These are phyloP conservation scores for Allacma fusca DNA, from an alignment of 2,888 invertebrate genomes.

Conservation along the genomic window DNA sequence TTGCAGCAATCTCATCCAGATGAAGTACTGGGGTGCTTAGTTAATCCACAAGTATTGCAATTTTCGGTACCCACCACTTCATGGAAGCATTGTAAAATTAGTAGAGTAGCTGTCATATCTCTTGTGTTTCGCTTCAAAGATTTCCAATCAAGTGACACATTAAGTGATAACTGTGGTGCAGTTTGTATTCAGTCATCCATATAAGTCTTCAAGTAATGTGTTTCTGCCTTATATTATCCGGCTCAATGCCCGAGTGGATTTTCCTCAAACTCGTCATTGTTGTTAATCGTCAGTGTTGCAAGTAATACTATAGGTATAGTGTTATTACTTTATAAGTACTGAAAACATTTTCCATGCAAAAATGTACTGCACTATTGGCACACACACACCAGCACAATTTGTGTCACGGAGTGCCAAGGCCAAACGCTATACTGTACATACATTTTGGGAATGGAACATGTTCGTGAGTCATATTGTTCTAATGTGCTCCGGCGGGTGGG, in stretches of 20 bases:
- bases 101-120: slow-evolving; percentile 10
- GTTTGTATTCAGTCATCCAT: slow-evolving; percentile 13
- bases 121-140: slow-evolving; percentile 29
- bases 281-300: not conserved
- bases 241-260: slow-evolving; percentile 7
- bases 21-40: slow-evolving; percentile 49
- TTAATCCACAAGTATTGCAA: slow-evolving; percentile 21
- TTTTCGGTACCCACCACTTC: slow-evolving; percentile 37
- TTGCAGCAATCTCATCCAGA: slow-evolving; percentile 70
- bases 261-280: slow-evolving; percentile 12
- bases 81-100: slow-evolving; percentile 16
- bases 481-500: not conserved
- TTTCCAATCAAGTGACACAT: slow-evolving; percentile 13
- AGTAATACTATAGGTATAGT: not conserved
- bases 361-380: too few relatives aligned
- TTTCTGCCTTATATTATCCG: not conserved
- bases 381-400: too few relatives aligned
- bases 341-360: too few relatives aligned
- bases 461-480: slow-evolving; percentile 19
- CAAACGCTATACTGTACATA: not conserved
- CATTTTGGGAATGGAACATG: not conserved
- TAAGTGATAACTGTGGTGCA: slow-evolving; percentile 5
- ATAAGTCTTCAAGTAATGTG: slow-evolving; percentile 17
- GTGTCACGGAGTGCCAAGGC: too few relatives aligned
- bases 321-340: not conserved